Base-by-base conservation (phyloP, 2,797 vertebrate genomes). In the Botia kubotai region DNA sequence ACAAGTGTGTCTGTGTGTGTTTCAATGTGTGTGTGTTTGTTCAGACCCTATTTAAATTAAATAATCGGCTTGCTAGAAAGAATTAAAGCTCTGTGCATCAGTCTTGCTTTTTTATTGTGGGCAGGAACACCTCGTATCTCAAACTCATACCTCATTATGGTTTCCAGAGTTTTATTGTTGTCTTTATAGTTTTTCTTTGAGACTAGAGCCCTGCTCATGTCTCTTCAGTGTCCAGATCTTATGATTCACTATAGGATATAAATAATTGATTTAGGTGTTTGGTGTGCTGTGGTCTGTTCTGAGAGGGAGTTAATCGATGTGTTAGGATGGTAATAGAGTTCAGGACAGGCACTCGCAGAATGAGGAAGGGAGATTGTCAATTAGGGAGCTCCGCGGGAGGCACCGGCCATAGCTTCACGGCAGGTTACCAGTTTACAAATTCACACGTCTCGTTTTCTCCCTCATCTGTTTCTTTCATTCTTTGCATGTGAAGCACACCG, bases 261-360 rank as follows among this genome's bases (percentile, higher is more conserved):
- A 68, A 66, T 80, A 84, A 86, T 82, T 77, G 55, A 79, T 83
- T 52, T n/a, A n/a, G 50, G 82, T 48, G 70, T 72, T 75, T 75
- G 72, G 76, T 77, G 60, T 53, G 66, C 60, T 73, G 67, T 57
- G 80, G 48, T 71, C 69, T 60, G 23, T 82, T 46, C 43, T 48
- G 53, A 70, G 73, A 48, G 17, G 13, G 53, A 77, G 70, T 82
- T 88, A 90, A 93, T 93, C 83, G 80, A 92, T 77, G 81, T 82
- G 57, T 84, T 52, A 81, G 77, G 82, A 84, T 83, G 71, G 8
- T 88, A 89, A 90, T 90, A 78, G 86, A 89, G 91, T 91, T 91
- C 85, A 86, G 85, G 26, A 75, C 70, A 88, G 87, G 86, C 84
- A 43, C 74, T 81, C 83, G 85, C 43, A 50, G 68, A 55, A 46